Evolutionary conservation across 23 tunicate genomes (phyloP).

Genomic region (Diplosoma virens): DNA sequence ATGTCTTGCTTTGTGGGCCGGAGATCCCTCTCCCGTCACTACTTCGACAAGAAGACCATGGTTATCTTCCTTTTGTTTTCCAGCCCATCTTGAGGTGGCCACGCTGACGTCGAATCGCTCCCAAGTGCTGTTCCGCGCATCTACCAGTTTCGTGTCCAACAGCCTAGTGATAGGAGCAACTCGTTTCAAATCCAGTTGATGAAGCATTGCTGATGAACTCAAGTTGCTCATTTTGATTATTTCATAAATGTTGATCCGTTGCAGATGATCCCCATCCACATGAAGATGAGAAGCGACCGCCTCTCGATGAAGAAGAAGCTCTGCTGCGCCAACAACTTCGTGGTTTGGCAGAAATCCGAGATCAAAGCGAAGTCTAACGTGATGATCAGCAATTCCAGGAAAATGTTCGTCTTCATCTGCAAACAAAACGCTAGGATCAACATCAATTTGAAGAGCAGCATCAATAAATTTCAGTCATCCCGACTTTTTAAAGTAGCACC

Average conservation of each 20-base stretch:
- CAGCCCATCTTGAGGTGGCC: conserved; percentile 46
- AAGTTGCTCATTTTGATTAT: conserved; percentile 40
- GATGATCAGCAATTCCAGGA: conserved; percentile 68
- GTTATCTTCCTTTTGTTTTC: conserved; percentile 28
- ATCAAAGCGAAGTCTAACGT: conserved; percentile 77
- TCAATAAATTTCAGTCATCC: too few relatives aligned
- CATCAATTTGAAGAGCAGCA: too few relatives aligned
- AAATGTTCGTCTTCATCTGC: conserved; percentile 55
- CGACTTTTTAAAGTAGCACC: too few relatives aligned
- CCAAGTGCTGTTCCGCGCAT: conserved; percentile 79
- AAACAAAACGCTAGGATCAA: too few relatives aligned
- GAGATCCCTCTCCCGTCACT: conserved; percentile 28
- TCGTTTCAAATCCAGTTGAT: neutral
- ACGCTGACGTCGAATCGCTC: conserved; percentile 80
- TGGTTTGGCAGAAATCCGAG: conserved; percentile 49
- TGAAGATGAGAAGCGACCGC: conserved; percentile 39
- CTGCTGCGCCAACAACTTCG: conserved; percentile 60
- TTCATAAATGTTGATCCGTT: conserved; percentile 84
- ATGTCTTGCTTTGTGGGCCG: conserved; percentile 12
- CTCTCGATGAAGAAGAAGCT: conserved; percentile 76
- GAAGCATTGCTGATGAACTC: neutral
- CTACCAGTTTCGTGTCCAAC: conserved; percentile 61
- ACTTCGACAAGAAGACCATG: conserved; percentile 81
- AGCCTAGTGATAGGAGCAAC: conserved; percentile 39
- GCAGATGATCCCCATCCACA: conserved; percentile 32